Evolutionary conservation across 2,113 vertebrate species (phyloP).

Genomic region (Nerophis lumbriciformis): DNA sequence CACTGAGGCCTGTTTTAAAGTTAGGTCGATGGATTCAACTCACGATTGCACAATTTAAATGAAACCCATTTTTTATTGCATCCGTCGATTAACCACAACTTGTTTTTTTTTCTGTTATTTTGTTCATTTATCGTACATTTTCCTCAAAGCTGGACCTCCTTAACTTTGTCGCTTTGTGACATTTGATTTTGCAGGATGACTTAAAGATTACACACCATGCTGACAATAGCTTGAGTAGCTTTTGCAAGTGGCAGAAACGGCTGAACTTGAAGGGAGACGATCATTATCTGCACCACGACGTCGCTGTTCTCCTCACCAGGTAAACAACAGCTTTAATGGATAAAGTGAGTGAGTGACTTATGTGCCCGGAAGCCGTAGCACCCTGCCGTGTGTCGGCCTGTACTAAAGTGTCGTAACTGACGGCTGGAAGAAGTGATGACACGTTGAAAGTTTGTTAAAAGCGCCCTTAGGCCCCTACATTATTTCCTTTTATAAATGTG

Average conservation of each 20-base stretch:
- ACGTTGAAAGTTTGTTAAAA: too few relatives aligned
- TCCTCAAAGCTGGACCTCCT: background rate
- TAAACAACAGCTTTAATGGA: slow-evolving; percentile 32
- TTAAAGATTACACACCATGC: slow-evolving; percentile 92
- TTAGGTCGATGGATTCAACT: too few relatives aligned
- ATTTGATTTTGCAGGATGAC: slow-evolving; percentile 74
- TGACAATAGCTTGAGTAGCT: slow-evolving; percentile 89
- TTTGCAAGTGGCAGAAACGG: slow-evolving; percentile 96
- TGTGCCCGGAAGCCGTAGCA: too few relatives aligned
- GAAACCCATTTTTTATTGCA: too few relatives aligned
- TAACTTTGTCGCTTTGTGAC: background rate
- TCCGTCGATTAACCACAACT: background rate
- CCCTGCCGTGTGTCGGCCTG: too few relatives aligned
- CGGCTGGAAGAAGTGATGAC: too few relatives aligned
- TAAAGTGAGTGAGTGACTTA: too few relatives aligned
- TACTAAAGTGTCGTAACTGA: too few relatives aligned
- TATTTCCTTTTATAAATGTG: background rate
- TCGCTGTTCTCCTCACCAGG: slow-evolving; percentile 92
- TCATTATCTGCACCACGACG: slow-evolving; percentile 87
- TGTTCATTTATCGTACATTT: background rate
- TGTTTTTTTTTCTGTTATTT: slow-evolving; percentile 1
- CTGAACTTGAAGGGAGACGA: slow-evolving; percentile 87
- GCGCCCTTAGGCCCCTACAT: too few relatives aligned
- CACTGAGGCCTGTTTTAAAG: too few relatives aligned
- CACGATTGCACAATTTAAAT: too few relatives aligned